Percentiles rank a stretch among this genome's conserved stretches.
Evolutionary conservation across 2,888 invertebrate genomes (phyloP).

Genomic region (Eutolmus rufibarbis): DNA sequence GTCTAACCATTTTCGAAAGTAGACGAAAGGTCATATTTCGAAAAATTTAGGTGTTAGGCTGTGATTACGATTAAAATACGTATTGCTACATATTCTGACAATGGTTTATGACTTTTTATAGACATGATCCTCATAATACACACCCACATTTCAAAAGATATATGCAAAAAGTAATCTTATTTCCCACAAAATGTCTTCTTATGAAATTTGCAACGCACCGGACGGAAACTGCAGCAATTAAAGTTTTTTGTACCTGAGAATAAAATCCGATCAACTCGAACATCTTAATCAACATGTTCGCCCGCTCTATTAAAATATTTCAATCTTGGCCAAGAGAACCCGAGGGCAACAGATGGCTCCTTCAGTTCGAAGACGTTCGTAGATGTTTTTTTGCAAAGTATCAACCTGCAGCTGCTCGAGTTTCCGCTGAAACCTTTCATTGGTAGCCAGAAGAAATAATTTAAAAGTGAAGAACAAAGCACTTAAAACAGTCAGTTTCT

Average conservation of each 20-base stretch:
- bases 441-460: conserved; percentile 1
- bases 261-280: not conserved
- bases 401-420: conserved; percentile 28
- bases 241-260: not conserved
- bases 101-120: too few species aligned
- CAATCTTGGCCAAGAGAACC: not conserved
- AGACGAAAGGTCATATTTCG: too few species aligned
- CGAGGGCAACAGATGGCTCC: conserved; percentile 15
- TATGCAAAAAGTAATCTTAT: not conserved
- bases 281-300: not conserved
- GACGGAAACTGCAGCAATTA: not conserved
- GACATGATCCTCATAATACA: not conserved
- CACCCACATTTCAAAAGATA: not conserved
- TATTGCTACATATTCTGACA: too few species aligned
- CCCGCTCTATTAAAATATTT: not conserved
- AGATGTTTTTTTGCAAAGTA: conserved; percentile 1
- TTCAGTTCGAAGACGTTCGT: not conserved
- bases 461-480: conserved; percentile 3
- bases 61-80: too few species aligned
- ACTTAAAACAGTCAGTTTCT: not conserved
- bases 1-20: too few species aligned
- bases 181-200: not conserved
- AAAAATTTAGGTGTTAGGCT: too few species aligned
- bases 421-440: conserved; percentile 14
- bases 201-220: not conserved